These are phyloP conservation scores for Ammodytes marinus DNA, from an alignment of 2,113 vertebrate genomes.

Conservation along the genomic window DNA sequence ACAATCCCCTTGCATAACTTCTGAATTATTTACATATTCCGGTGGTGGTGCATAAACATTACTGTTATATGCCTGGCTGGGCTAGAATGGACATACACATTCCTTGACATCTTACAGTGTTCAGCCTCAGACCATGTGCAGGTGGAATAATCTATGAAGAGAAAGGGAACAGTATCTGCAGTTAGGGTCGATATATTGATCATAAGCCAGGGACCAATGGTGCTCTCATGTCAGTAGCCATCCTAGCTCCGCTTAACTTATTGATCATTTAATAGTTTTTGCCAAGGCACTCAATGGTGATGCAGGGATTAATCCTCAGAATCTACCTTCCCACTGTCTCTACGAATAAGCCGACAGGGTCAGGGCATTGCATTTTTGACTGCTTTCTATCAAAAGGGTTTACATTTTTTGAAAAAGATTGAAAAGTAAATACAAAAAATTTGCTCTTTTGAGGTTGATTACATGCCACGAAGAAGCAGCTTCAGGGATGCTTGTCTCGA, in stretches of 20 bases:
- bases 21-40: conserved; percentile 78
- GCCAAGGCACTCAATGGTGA: conserved; percentile 61
- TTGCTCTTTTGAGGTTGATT: conserved; percentile 9
- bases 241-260: conserved; percentile 60
- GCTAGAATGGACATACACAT: conserved; percentile 54
- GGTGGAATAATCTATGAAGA: conserved; percentile 3
- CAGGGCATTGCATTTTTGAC: background rate
- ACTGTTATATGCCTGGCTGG: conserved; percentile 50
- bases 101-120: conserved; percentile 40
- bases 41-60: conserved; percentile 62
- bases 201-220: conserved; percentile 36
- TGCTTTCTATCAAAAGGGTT: background rate
- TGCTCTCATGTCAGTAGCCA: conserved; percentile 49
- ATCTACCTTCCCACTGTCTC: conserved; percentile 14
- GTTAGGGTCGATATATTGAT: conserved; percentile 68
- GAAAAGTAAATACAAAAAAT: conserved; percentile 4
- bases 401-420: background rate
- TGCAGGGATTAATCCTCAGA: conserved; percentile 50
- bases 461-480: conserved; percentile 1
- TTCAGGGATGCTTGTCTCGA: conserved; percentile 36
- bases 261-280: conserved; percentile 72
- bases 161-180: conserved; percentile 39
- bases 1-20: conserved; percentile 55
- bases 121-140: conserved; percentile 17
- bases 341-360: conserved; percentile 8